Base-by-base conservation (phyloP, 2,113 vertebrate species). In the Sylvietta virens region DNA sequence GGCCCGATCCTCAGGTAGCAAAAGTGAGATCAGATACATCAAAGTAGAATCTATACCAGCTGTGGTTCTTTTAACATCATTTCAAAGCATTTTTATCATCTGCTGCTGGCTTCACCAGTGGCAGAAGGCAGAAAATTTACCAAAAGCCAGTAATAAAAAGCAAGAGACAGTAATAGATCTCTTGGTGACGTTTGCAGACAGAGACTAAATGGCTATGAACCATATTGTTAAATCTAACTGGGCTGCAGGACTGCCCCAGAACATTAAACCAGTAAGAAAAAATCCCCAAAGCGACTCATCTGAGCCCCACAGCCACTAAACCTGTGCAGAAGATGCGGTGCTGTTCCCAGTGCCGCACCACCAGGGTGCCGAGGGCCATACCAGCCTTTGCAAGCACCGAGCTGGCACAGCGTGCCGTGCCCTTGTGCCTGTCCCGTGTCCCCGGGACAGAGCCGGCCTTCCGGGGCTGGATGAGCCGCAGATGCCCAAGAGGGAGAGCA, bases 361-460 rank as follows among this genome's bases (percentile, higher is more conserved):
- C n/a, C 3, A 0, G 54, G 31, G 53, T 9, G 50, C 69, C 1
- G 0, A n/a, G 69, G 50, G 40, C 51, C 37, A 9, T 0, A 5
- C 31, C 81, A 83, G 77, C n/a, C 31, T 31, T n/a, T 35, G 40
- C 57, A 24, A 72, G 80, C 8, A 3, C 44, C 14, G 0, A 1
- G 64, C 22, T 23, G 5, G 64, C 71, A 42, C 14, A 5, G 62
- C 1, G 0, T n/a, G 74, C 51, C 1, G 0, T 71, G 80, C 45
- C 48, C 50, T 12, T 4, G 26, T 54, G 48, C 26, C 76, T 35
- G 48, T 7, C 24, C 80, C 2, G 0, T 2, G 9, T 50, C 51
- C 69, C 65, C 0, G 2, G 69, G 69, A 73, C 2, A 4, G 54
- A 87, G 90, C n/a, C 0, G 3, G 31, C 16, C 45, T 64, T 91